Percentiles rank a stretch among this genome's conserved stretches.
These are phyloP conservation scores for Astreopora myriophthalma DNA, from an alignment of 64 coral and sea anemone species.

Conservation along the genomic window DNA sequence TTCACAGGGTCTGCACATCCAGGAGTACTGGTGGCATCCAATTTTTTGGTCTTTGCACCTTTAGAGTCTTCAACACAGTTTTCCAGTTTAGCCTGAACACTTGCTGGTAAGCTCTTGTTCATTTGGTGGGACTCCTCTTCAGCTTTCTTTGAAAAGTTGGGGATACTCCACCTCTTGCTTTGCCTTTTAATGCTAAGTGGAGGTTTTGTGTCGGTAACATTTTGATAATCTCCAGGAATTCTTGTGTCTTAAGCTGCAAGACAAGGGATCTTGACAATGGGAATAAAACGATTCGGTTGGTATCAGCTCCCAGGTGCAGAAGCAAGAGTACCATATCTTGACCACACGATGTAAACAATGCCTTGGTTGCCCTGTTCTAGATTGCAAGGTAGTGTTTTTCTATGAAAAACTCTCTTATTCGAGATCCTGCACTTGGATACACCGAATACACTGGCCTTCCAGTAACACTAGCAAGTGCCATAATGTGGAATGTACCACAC, in stretches of 20 bases:
- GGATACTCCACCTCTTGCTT: not conserved
- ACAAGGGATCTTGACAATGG: not conserved
- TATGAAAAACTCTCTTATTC: constrained; percentile 9
- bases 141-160: constrained; percentile 5
- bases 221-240: not conserved
- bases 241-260: not conserved
- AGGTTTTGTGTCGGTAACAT: not conserved
- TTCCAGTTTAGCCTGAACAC: not conserved
- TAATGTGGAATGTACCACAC: not conserved
- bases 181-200: not conserved
- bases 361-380: not conserved
- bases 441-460: constrained; percentile 27
- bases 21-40: not conserved
- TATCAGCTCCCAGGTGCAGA: constrained; percentile 5
- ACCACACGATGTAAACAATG: constrained; percentile 45
- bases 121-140: not conserved
- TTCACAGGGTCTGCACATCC: not conserved
- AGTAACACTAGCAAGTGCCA: constrained; percentile 20
- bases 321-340: not conserved
- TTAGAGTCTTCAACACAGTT: no score
- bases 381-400: not conserved
- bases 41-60: not conserved
- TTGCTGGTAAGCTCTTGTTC: not conserved
- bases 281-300: constrained; percentile 45
- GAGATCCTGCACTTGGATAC: constrained; percentile 13